Evolutionary conservation across 2,797 vertebrate genomes (phyloP).

Genomic region (Falco concolor): DNA sequence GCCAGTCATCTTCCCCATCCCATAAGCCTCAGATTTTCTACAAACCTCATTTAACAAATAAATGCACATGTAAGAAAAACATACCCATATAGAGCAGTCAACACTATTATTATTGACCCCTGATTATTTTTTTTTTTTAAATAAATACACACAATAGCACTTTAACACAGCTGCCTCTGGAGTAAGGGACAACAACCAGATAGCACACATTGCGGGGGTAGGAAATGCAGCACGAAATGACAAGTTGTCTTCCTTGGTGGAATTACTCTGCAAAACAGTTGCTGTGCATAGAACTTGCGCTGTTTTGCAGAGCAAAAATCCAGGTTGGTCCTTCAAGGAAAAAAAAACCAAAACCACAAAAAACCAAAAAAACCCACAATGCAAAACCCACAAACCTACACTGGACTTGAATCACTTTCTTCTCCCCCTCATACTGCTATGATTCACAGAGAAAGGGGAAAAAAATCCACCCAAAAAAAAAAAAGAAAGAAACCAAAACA

Average conservation of each 20-base stretch:
- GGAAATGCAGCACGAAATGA: background rate
- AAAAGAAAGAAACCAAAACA: too few relatives aligned
- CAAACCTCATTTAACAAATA: background rate
- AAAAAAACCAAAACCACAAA: too few relatives aligned
- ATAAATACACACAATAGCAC: background rate
- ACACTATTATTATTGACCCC: background rate
- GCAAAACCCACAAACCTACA: background rate
- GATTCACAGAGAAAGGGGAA: background rate
- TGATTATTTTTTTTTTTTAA: background rate
- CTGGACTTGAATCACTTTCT: background rate
- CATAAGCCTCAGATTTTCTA: background rate
- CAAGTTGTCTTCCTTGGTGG: background rate
- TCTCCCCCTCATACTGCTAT: background rate
- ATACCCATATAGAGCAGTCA: background rate
- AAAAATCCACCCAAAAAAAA: background rate
- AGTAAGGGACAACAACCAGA: background rate
- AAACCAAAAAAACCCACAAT: too few relatives aligned
- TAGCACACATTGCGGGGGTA: fast-evolving
- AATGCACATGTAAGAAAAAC: background rate
- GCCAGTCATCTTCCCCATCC: background rate
- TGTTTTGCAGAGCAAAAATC: background rate
- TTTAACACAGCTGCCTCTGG: background rate
- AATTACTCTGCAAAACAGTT: background rate
- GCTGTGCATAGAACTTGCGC: background rate
- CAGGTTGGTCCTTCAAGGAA: background rate